phyloP scores from a whole-genome alignment of 2,797 vertebrate genomes.

The Periparus ater region DNA sequence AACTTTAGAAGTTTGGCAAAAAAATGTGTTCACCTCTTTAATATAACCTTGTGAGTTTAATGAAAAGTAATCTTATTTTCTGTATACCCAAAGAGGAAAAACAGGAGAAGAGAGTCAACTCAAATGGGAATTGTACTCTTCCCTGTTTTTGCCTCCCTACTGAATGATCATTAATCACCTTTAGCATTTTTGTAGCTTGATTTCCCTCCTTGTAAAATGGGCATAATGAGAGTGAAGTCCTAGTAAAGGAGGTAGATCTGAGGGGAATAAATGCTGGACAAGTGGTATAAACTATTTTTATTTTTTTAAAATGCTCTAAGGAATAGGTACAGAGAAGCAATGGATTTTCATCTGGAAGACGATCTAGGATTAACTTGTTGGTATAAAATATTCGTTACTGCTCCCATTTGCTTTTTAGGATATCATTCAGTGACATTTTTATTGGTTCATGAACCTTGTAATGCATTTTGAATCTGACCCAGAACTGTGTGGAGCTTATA shows the following conservation, averaged over 20 bases:
- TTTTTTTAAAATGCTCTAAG: neutral
- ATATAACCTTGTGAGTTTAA: neutral
- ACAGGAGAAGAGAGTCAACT: neutral
- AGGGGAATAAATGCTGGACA: neutral
- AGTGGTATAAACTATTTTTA: neutral
- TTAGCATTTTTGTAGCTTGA: neutral
- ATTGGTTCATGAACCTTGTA: constrained; percentile 21
- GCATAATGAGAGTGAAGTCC: neutral
- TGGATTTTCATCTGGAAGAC: neutral
- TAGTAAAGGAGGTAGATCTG: neutral
- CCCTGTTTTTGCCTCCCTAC: neutral
- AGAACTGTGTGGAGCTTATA: neutral
- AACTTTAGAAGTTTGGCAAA: neutral
- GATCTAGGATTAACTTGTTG: neutral
- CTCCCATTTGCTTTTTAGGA: neutral
- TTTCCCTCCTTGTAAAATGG: neutral
- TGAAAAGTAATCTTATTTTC: neutral
- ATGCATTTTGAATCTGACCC: neutral
- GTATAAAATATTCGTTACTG: neutral
- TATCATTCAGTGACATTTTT: constrained; percentile 13
- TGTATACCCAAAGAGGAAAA: neutral
- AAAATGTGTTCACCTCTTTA: neutral
- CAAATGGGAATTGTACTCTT: neutral
- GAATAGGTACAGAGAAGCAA: neutral
- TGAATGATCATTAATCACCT: neutral